Percentiles rank a stretch among this genome's conserved stretches.
Conservation (phyloP, 2,797 vertebrate species). For the Siniperca scherzeri region DNA sequence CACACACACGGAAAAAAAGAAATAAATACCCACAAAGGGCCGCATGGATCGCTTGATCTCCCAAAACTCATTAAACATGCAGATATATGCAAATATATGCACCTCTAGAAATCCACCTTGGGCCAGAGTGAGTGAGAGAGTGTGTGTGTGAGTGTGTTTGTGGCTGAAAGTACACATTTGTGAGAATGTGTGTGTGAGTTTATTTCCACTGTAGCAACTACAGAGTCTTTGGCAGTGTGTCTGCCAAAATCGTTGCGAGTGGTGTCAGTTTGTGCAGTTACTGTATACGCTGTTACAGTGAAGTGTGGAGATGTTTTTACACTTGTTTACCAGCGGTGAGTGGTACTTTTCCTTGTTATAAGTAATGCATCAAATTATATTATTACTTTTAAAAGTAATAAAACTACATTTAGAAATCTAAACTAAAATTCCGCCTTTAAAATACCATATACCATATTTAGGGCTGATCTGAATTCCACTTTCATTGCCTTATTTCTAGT, state of each 20-base stretch:
- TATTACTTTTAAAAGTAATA: conserved; percentile 18
- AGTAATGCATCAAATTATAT: background rate
- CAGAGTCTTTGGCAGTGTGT: conserved; percentile 47
- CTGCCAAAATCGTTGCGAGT: conserved; percentile 51
- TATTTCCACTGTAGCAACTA: conserved; percentile 57
- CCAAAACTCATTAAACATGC: conserved; percentile 85
- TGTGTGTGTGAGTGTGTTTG: conserved; percentile 52
- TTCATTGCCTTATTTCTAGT: background rate
- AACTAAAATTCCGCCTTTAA: background rate
- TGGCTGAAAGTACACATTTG: conserved; percentile 56
- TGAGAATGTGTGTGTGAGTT: conserved; percentile 47
- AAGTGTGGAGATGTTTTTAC: conserved; percentile 36
- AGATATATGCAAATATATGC: conserved; percentile 88
- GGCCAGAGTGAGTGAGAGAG: conserved; percentile 79
- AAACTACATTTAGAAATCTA: conserved; percentile 14
- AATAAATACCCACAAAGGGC: conserved; percentile 84
- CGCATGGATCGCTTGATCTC: conserved; percentile 83
- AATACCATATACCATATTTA: background rate
- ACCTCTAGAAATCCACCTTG: conserved; percentile 87
- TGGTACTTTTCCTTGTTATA: background rate
- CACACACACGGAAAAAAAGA: conserved; percentile 15
- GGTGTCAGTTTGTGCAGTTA: conserved; percentile 32
- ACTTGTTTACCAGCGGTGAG: conserved; percentile 27
- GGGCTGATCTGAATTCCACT: background rate
- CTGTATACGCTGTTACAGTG: conserved; percentile 20